Percentiles rank a stretch among this genome's conserved stretches.
phyloP scores from a whole-genome alignment of 1,140 invertebrate species.

The Tribolium castaneum region DNA sequence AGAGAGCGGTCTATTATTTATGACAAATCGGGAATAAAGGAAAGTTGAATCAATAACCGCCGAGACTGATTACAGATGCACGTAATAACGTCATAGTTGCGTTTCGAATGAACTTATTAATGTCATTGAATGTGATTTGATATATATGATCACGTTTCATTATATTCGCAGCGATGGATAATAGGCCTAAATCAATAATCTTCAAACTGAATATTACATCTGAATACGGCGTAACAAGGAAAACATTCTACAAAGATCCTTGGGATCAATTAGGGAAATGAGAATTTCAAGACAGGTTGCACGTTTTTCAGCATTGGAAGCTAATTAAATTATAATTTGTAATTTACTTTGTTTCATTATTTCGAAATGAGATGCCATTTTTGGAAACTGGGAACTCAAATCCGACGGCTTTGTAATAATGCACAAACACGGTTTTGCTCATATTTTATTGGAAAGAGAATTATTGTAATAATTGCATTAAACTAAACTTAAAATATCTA shows the following conservation, averaged over 20 bases:
- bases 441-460: too few species aligned
- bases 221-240: neutral
- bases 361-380: neutral
- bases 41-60: constrained; percentile 19
- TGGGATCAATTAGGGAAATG: neutral
- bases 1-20: constrained; percentile 13
- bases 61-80: constrained; percentile 24
- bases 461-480: too few species aligned
- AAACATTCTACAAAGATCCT: neutral
- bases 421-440: too few species aligned
- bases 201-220: neutral
- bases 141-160: constrained; percentile 23
- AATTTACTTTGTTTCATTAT: neutral
- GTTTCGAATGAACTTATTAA: constrained; percentile 1
- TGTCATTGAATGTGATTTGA: neutral
- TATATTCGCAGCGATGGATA: neutral
- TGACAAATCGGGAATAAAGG: neutral
- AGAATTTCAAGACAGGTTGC: neutral
- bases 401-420: too few species aligned
- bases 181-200: constrained; percentile 4
- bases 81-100: constrained; percentile 8
- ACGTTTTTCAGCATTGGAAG: neutral
- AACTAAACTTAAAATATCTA: too few species aligned
- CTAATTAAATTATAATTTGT: neutral
- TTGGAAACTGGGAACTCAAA: neutral